Base-by-base conservation (phyloP, 2,113 vertebrate genomes). In the Motacilla tschutschensis region DNA sequence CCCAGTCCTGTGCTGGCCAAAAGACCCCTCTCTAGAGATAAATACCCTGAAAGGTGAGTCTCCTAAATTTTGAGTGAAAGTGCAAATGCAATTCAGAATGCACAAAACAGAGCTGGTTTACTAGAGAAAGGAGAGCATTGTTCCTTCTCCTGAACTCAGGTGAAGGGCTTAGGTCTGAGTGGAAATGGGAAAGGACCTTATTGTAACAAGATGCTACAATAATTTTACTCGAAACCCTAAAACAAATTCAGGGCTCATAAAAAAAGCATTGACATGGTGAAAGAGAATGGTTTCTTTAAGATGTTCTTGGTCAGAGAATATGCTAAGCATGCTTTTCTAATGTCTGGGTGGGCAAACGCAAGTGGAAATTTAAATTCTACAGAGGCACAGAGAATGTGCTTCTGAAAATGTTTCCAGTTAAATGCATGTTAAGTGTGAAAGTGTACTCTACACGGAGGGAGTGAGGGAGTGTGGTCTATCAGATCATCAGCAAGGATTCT, bases 241-340 rank as follows among this genome's bases (percentile, higher is more conserved):
- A 93, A 92, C 86, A 94, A 95, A 93, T 93, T 93, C 94, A 93
- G 79, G 76, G 43, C 54, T 91, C 60, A 91, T 86, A 87, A 93
- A 91, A 83, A 90, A 92, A 88, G 72, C 69, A 90, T 74, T 87
- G 92, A 91, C 93, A 94, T 77, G 90, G 93, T 93, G 90, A 95
- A 93, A 95, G 87, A 95, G 87, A 95, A 94, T 46, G 90, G 94
- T 93, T 95, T 94, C 92, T 96, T 95, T 96, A 95, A 96, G 96
- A 96, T 95, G 91, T 95, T 94, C 83, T 94, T 84, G 83, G 93
- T 91, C 93, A 87, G 47, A 65, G 88, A 90, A 93, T 90, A 92
- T 77, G 67, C 90, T 89, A 93, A 95, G 90, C 86, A 89, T 90
- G 91, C 84, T 88, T 89, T 90, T 89, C 89, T 83, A 90, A 79